A percentile compares a stretch with the other conserved stretches of the same genome.
Evolutionary conservation across 2,113 vertebrate species (phyloP).

Genomic region (Otis tarda): DNA sequence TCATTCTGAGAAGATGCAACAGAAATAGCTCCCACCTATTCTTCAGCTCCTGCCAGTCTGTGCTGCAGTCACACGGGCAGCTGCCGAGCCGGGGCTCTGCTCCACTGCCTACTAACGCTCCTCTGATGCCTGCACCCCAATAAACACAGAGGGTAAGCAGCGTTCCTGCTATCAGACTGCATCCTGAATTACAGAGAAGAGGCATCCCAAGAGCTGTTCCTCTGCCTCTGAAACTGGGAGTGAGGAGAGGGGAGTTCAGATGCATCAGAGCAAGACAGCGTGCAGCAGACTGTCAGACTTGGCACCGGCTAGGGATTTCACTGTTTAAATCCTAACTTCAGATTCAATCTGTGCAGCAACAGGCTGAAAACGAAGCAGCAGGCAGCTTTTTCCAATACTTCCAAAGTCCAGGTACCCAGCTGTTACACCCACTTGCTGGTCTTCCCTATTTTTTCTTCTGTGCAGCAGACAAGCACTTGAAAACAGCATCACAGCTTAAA

Average conservation of each 20-base stretch:
- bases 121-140: background rate
- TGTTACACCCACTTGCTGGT: constrained; percentile 55
- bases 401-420: constrained; percentile 65
- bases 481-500: constrained; percentile 36
- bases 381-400: constrained; percentile 35
- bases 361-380: constrained; percentile 52
- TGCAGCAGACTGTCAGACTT: constrained; percentile 51
- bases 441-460: constrained; percentile 11
- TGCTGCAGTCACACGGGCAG: background rate
- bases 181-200: background rate
- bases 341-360: constrained; percentile 55
- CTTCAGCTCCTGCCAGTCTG: constrained; percentile 2
- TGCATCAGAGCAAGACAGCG: constrained; percentile 15
- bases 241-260: background rate
- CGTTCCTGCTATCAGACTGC: background rate
- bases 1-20: background rate
- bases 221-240: background rate
- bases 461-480: background rate
- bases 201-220: background rate
- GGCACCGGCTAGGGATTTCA: constrained; percentile 57
- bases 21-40: constrained; percentile 10
- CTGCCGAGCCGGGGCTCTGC: background rate
- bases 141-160: background rate
- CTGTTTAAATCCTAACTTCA: constrained; percentile 57
- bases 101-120: background rate